Conservation (phyloP, 2,797 vertebrate genomes). For the Typhlichthys subterraneus region DNA sequence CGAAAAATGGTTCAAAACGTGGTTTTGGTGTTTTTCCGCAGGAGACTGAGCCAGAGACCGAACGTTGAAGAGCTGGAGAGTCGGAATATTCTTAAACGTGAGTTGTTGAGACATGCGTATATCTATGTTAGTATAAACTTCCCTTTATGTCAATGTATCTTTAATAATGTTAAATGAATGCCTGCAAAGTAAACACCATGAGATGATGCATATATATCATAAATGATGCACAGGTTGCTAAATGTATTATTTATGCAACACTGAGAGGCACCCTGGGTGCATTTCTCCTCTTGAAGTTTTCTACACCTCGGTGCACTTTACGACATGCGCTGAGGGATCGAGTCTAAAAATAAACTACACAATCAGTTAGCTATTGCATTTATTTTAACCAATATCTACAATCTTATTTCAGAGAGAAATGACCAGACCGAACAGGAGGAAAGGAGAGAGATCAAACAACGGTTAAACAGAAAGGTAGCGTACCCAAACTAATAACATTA, state of each 20-base stretch:
- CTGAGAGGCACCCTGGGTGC: conserved; percentile 19
- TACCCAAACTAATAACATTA: not conserved
- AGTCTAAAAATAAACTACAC: too few relatives aligned
- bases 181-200: not conserved
- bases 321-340: not conserved
- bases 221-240: conserved; percentile 8
- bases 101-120: conserved; percentile 65
- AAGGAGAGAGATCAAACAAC: conserved; percentile 96
- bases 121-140: not conserved
- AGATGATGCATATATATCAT: conserved; percentile 4
- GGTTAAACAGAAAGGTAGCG: conserved; percentile 94
- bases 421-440: conserved; percentile 98
- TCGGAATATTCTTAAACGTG: conserved; percentile 97
- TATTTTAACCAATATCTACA: conserved; percentile 5
- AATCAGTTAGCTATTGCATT: too few relatives aligned
- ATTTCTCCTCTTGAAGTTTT: conserved; percentile 12
- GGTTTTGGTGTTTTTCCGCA: conserved; percentile 95
- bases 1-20: conserved; percentile 91
- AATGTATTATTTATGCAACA: conserved; percentile 40
- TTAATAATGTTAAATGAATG: not conserved
- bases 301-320: conserved; percentile 41
- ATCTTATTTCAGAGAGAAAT: conserved; percentile 86
- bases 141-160: not conserved
- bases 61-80: conserved; percentile 97
- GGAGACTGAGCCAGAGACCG: conserved; percentile 97